Base-by-base conservation (phyloP, 2,113 vertebrate species). In the Hystrix cristata region DNA sequence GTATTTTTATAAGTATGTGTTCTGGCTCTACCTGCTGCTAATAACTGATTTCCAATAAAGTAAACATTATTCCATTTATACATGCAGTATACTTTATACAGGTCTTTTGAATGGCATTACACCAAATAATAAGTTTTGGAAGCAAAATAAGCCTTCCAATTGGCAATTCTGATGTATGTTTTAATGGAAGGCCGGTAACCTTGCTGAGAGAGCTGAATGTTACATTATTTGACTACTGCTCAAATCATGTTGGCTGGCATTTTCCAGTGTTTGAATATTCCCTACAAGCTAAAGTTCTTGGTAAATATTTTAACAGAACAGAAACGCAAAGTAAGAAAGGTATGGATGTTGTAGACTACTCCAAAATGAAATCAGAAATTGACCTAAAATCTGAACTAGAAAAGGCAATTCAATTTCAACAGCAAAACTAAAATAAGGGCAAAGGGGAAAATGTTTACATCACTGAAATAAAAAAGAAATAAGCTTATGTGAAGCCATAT, bases 281-380 rank as follows among this genome's bases (percentile, higher is more conserved):
- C 51, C n/a, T 87, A n/a, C 2, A 59, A 59, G 80, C 81, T 91
- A 31, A 87, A 89, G 2, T 78, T 84, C 69, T 90, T 76, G 55
- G 18, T 59, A 97, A 94, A 74, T 67, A 87, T 29, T 46, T 92
- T 83, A 87, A 84, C 14, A 46, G 5, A 53, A 79, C 89, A 84
- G n/a, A 93, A 95, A 94, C 55, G 5, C n/a, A 85, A 90, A 83
- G 8, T 90, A 59, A 90, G 87, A 51, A 95, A 78, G 27, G 38
- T 57, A 29, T 25, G 34, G 34, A 59, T 89, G 14, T 31, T 89
- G 53, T 62, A 2, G 18, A 86, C 31, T 74, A 91, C 31, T 78
- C 89, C 27, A 84, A 69, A 23, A 78, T 74, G 84, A 95, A 95
- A 91, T 60, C 38, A 88, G 76, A 92, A 97, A 97, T n/a, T 60